These are phyloP conservation scores for Coptodon bakossiorum DNA, from an alignment of 2,113 vertebrate genomes.

Conservation along the genomic window DNA sequence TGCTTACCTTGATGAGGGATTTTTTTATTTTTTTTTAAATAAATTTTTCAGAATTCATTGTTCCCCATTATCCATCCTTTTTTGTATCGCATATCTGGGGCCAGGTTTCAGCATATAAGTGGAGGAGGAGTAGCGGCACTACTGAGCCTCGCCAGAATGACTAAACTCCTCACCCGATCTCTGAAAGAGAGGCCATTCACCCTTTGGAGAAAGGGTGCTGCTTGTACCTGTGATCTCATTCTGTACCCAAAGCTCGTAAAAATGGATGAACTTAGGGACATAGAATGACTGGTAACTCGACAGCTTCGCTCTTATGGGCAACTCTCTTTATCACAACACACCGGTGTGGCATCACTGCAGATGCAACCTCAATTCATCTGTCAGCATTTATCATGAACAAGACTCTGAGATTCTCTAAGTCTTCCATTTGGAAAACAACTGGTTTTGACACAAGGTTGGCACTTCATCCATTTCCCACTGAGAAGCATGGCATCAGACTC, in stretches of 20 bases:
- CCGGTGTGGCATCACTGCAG: background rate
- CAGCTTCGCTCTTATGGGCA: background rate
- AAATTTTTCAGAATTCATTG: background rate
- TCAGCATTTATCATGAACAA: background rate
- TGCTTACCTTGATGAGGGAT: background rate
- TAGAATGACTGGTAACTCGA: background rate
- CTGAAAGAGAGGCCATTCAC: background rate
- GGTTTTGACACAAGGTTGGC: background rate
- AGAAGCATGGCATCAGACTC: background rate
- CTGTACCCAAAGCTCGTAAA: background rate
- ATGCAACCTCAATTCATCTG: background rate
- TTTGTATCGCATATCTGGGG: background rate
- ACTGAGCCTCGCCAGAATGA: background rate
- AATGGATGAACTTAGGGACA: background rate
- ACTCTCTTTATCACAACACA: background rate
- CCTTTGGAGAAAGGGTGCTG: background rate
- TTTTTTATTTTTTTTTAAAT: rapidly evolving
- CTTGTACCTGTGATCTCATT: background rate
- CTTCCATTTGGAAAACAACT: background rate
- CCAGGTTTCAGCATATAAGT: background rate
- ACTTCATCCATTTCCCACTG: background rate
- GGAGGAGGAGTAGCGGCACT: background rate
- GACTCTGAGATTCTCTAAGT: background rate
- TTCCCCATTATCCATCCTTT: background rate
- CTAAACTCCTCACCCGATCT: background rate